Conservation (phyloP, 2,888 invertebrate genomes). For the Eristalinus sepulchralis region DNA sequence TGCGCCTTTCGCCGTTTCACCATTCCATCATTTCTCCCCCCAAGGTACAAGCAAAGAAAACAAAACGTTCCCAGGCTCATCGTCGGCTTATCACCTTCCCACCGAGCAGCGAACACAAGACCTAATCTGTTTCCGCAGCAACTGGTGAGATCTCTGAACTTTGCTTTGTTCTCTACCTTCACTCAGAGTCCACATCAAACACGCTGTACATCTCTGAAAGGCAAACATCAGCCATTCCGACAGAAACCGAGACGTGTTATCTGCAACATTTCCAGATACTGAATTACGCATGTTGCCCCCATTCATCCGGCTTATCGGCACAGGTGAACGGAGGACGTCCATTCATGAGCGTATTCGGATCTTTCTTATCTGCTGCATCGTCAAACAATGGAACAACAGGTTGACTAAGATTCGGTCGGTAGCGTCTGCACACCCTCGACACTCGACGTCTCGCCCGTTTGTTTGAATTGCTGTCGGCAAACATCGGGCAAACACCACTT, state of each 20-base stretch:
- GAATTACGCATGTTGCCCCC: conserved; percentile 68
- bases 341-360: conserved; percentile 46
- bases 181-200: conserved; percentile 30
- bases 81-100: conserved; percentile 28
- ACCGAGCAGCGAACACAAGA: neutral
- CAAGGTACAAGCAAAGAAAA: neutral
- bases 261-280: conserved; percentile 50
- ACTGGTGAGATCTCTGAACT: conserved; percentile 52
- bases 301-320: conserved; percentile 53
- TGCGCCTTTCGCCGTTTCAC: too few species aligned
- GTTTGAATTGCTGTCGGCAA: conserved; percentile 46
- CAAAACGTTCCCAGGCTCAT: conserved; percentile 20
- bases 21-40: neutral
- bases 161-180: conserved; percentile 40
- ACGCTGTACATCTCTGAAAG: neutral
- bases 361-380: conserved; percentile 46
- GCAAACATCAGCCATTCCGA: conserved; percentile 34
- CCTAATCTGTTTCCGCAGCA: conserved; percentile 23
- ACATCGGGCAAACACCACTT: conserved; percentile 21
- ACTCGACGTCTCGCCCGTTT: conserved; percentile 35
- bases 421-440: conserved; percentile 24
- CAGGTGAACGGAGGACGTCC: conserved; percentile 39
- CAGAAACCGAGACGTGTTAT: conserved; percentile 14
- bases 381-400: conserved; percentile 53
- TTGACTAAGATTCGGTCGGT: conserved; percentile 30